phyloP scores from a whole-genome alignment of 1,140 invertebrate species.

The Rhagoletis zephyria region DNA sequence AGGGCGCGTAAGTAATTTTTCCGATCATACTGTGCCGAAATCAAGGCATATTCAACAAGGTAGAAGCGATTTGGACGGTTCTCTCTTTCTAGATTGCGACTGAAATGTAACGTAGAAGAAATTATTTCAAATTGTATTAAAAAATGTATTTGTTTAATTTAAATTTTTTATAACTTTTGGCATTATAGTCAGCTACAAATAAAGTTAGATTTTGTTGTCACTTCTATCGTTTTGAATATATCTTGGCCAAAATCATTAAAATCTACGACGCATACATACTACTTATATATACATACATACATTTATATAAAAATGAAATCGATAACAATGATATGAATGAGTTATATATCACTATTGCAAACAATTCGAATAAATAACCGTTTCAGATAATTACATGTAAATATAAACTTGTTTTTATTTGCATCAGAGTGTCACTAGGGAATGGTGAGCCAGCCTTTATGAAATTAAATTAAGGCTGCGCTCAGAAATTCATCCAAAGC shows the following conservation, averaged over 20 bases:
- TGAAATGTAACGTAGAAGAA: neutral
- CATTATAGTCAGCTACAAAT: neutral
- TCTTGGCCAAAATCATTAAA: neutral
- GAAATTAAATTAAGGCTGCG: too few species aligned
- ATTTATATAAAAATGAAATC: constrained; percentile 1
- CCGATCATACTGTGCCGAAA: neutral
- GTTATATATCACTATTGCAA: constrained; percentile 4
- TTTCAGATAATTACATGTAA: constrained; percentile 13
- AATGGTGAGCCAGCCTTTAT: too few species aligned
- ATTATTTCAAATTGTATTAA: neutral
- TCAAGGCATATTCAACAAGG: neutral
- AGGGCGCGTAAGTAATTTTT: neutral
- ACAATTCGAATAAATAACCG: constrained; percentile 26
- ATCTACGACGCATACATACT: neutral
- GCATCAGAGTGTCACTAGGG: too few species aligned
- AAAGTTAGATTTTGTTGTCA: neutral
- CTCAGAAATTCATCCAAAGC: too few species aligned
- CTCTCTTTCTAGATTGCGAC: too few species aligned
- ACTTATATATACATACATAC: constrained; percentile 1
- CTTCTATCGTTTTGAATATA: neutral
- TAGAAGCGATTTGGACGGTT: too few species aligned
- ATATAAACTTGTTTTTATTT: too few species aligned
- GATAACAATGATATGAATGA: neutral
- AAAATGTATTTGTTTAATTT: neutral
- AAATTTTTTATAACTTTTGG: neutral